Percentiles rank a stretch among this genome's conserved stretches.
phyloP scores from a whole-genome alignment of 1,140 invertebrate species.

The Anastrepha obliqua region DNA sequence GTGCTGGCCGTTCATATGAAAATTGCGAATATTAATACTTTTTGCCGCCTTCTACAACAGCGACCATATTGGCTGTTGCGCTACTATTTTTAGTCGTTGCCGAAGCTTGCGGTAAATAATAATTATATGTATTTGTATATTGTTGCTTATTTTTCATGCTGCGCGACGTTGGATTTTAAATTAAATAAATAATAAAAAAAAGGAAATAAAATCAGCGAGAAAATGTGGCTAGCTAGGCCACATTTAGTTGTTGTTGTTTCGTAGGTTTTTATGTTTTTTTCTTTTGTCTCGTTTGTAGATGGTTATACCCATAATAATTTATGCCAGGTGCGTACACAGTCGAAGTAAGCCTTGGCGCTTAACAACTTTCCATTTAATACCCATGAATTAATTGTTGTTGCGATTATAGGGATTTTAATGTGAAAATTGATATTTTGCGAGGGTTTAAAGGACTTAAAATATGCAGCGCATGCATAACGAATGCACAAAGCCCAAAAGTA shows the following conservation, averaged over 20 bases:
- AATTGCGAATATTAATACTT: slow-evolving; percentile 15
- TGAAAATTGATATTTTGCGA: neutral
- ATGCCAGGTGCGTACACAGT: neutral
- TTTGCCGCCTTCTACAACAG: neutral
- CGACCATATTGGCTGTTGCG: neutral
- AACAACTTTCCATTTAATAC: neutral
- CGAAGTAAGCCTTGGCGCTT: neutral
- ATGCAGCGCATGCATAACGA: neutral
- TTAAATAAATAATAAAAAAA: no score
- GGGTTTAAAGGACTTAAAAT: neutral
- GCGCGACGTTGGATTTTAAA: neutral
- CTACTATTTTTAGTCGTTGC: neutral
- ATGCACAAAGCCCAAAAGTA: neutral
- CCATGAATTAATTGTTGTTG: neutral
- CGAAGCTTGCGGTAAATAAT: neutral
- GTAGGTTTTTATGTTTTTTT: no score
- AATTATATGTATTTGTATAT: neutral
- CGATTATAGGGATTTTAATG: neutral
- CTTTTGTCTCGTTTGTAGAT: no score
- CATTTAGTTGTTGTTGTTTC: no score
- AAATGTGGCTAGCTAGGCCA: no score
- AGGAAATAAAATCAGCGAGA: no score
- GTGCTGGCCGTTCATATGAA: neutral
- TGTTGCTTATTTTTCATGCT: neutral
- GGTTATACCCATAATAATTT: no score